Evolutionary conservation across 2,888 invertebrate genomes (phyloP).

Genomic region (Antheraea assamensis): DNA sequence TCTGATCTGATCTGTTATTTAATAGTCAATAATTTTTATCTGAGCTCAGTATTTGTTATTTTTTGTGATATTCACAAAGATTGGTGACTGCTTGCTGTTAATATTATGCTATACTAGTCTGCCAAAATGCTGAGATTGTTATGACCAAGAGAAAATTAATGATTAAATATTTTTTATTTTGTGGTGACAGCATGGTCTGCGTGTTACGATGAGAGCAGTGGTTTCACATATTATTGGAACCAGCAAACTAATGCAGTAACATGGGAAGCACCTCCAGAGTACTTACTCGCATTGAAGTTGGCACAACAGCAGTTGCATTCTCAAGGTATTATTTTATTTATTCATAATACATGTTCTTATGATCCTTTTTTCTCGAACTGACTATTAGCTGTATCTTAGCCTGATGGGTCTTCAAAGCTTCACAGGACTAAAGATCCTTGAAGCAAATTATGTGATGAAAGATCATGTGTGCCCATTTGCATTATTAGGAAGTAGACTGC

Average conservation of each 20-base stretch:
- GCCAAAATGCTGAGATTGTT: not conserved
- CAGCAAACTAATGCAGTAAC: slow-evolving; percentile 83
- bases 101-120: too few species aligned
- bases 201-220: slow-evolving; percentile 82
- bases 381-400: too few species aligned
- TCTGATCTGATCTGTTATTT: too few species aligned
- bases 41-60: too few species aligned
- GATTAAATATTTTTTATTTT: slow-evolving; percentile 24
- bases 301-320: slow-evolving; percentile 68
- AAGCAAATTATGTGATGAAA: not conserved
- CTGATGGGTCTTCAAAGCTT: too few species aligned
- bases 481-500: too few species aligned
- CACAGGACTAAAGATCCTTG: too few species aligned
- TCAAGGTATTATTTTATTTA: slow-evolving; percentile 46
- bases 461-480: too few species aligned
- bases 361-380: too few species aligned
- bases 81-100: too few species aligned
- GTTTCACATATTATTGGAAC: slow-evolving; percentile 85
- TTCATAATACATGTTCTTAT: not conserved
- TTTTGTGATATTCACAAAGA: too few species aligned
- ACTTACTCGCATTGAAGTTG: slow-evolving; percentile 67
- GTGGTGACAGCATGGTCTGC: slow-evolving; percentile 79
- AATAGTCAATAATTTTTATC: too few species aligned
- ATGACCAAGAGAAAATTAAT: not conserved
- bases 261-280: slow-evolving; percentile 83